A percentile compares a stretch with the other conserved stretches of the same genome.
Conservation (phyloP, 1,140 invertebrate species). For the Temnothorax longispinosus region DNA sequence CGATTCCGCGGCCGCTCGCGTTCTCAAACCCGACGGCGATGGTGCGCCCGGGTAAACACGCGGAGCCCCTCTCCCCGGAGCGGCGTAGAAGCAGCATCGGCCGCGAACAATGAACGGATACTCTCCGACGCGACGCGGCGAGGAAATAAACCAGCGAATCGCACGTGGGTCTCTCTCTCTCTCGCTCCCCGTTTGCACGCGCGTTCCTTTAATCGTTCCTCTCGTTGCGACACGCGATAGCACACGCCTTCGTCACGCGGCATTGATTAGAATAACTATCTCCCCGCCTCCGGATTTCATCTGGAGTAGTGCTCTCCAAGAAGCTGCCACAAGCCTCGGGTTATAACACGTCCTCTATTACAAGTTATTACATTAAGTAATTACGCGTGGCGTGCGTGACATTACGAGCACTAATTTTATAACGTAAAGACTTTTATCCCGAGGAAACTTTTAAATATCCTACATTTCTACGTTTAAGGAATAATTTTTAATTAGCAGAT, state of each 20-base stretch:
- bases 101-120: constrained; percentile 44
- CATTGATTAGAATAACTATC: constrained; percentile 35
- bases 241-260: constrained; percentile 40
- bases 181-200: constrained; percentile 15
- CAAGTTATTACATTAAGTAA: neutral
- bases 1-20: neutral
- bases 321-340: neutral
- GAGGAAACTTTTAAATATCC: neutral
- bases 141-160: constrained; percentile 25
- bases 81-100: neutral
- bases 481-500: neutral
- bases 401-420: neutral
- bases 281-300: constrained; percentile 12
- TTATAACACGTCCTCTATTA: neutral
- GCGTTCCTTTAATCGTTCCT: constrained; percentile 27
- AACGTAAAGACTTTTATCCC: neutral
- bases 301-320: neutral
- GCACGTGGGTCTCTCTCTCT: constrained; percentile 20
- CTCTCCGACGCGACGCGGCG: neutral
- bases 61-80: neutral
- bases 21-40: constrained; percentile 10
- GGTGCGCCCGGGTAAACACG: neutral
- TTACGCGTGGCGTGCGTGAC: neutral
- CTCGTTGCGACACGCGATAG: constrained; percentile 37
- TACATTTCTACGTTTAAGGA: neutral